A percentile compares a stretch with the other conserved stretches of the same genome.
Conservation (phyloP, 2,113 vertebrate species). For the Uria aalge region DNA sequence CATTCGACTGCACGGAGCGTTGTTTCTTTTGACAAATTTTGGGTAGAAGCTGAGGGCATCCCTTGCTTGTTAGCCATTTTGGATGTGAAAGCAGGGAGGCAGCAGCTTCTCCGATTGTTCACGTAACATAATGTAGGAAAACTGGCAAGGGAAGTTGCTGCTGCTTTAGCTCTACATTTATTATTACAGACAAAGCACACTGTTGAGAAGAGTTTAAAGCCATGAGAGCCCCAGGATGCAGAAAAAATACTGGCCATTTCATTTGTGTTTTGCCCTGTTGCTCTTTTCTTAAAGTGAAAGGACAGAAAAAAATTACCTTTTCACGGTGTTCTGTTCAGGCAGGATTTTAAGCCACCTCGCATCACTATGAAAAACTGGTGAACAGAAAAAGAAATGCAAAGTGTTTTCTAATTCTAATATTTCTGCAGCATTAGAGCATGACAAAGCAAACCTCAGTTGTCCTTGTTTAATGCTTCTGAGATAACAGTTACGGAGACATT, state of each 20-base stretch:
- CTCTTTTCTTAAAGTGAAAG: background rate
- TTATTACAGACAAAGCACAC: slow-evolving; percentile 14
- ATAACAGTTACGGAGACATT: background rate
- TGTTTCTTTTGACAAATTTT: background rate
- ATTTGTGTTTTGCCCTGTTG: background rate
- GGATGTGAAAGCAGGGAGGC: background rate
- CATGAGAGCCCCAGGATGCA: background rate
- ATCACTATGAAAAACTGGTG: background rate
- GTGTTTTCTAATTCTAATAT: background rate
- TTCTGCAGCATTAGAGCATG: background rate
- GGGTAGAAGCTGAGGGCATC: background rate
- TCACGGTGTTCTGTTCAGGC: background rate
- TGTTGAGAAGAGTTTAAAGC: slow-evolving; percentile 33
- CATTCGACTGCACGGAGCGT: background rate
- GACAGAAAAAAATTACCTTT: background rate
- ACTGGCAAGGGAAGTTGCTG: background rate
- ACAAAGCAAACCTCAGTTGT: background rate
- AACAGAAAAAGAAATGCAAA: background rate
- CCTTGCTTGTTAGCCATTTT: background rate
- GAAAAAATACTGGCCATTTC: background rate
- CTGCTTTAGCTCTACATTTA: background rate
- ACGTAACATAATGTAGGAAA: background rate
- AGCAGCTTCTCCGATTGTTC: background rate
- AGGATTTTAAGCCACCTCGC: background rate
- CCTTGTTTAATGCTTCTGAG: background rate